Evolutionary conservation across 2,888 invertebrate species (phyloP), one percentile per base, ranked within the genome.

Genomic region (Morpho deidamia): DNA sequence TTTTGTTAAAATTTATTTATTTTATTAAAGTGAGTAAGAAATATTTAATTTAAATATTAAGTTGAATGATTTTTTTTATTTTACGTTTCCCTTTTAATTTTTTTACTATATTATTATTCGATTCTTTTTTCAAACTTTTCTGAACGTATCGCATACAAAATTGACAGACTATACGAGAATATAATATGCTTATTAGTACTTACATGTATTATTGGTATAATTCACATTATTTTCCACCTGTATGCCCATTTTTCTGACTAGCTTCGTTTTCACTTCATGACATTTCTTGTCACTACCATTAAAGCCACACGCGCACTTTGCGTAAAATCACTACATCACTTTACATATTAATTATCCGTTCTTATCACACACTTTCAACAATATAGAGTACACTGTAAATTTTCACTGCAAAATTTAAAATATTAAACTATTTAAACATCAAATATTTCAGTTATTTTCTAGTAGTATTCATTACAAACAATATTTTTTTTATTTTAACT

Each of bases 161-260:
- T 23, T 23, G 23, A 23, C 23, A 23, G 23, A 23, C 23, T 23
- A 23, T 23, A 23, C 23, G 5, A 23, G 23, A 23, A 23, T 23
- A 23, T 23, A 23, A 63, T 5, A 23, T 23, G 5, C 1, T 23
- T 23, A 5, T 5, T 23, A 23, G 23, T 69, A 87, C 88, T 88
- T 77, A 88, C 88, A 88, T 81, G 86, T 78, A 74, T 72, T 84
- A 71, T 74, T 86, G 10, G 40, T 10, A 74, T 87, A 88, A 71
- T 74, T 78, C 60, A 87, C 79, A 71, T 75, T 77, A 74, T 77
- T 87, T 63, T 89, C 88, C 72, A 88, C 84, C 75, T 88, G 88
- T 76, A 88, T 88, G 67, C 87, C 87, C 88, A 88, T 88, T 67
- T 66, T 67, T 64, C 61, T 11, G 58, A 62, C 48, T 48, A 48